Evolutionary conservation across 2,888 invertebrate species (phyloP).

Genomic region (Baronia brevicornis): DNA sequence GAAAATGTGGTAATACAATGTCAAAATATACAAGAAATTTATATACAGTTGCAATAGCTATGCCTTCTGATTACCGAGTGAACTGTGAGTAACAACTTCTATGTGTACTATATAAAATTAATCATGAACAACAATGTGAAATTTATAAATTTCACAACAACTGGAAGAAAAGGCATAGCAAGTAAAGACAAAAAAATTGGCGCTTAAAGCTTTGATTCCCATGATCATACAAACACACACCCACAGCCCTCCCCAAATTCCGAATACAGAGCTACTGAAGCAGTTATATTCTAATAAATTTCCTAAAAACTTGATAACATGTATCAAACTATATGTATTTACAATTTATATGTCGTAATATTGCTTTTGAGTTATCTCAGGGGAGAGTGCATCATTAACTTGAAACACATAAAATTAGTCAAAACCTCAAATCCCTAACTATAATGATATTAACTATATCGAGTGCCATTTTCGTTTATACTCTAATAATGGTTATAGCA

Average conservation of each 20-base stretch:
- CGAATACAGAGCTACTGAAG: conserved; percentile 61
- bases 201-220: conserved; percentile 74
- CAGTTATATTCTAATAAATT: conserved; percentile 67
- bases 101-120: conserved; percentile 2
- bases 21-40: conserved; percentile 66
- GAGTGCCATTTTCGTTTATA: conserved; percentile 61
- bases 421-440: conserved; percentile 68
- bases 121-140: conserved; percentile 7
- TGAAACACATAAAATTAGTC: conserved; percentile 63
- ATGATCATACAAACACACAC: conserved; percentile 63
- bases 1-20: conserved; percentile 53
- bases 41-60: conserved; percentile 40
- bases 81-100: conserved; percentile 5
- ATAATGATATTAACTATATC: conserved; percentile 56
- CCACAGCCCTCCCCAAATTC: conserved; percentile 52
- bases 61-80: conserved; percentile 36
- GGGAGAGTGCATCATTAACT: conserved; percentile 68
- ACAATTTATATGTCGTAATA: conserved; percentile 74
- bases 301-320: conserved; percentile 68
- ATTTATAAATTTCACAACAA: conserved; percentile 11
- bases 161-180: conserved; percentile 42
- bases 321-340: conserved; percentile 75
- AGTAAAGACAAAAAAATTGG: conserved; percentile 56
- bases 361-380: conserved; percentile 73
- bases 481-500: conserved; percentile 67